These are phyloP conservation scores for Scopus umbretta DNA, from an alignment of 2,113 vertebrate genomes.

Conservation along the genomic window DNA sequence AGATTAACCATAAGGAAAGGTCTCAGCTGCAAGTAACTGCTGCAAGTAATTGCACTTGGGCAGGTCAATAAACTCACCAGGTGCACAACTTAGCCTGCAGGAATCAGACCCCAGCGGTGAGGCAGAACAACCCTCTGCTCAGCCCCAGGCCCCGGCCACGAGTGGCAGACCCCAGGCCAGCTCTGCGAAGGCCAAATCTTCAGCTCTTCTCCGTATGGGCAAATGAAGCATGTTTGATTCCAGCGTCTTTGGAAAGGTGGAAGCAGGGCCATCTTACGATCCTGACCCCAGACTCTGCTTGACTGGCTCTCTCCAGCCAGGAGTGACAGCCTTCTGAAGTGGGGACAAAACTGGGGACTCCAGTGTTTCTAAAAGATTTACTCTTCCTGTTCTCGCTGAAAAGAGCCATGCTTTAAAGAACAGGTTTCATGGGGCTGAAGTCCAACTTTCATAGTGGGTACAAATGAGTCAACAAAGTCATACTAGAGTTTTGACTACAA, in stretches of 20 bases:
- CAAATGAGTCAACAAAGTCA: not conserved
- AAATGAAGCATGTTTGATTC: not conserved
- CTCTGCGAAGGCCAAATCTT: not conserved
- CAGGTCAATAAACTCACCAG: not conserved
- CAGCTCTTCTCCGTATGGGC: not conserved
- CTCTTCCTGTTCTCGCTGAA: not conserved
- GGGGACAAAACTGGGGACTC: not conserved
- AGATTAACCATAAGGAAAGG: not conserved
- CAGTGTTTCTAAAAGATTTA: not conserved
- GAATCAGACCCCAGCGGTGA: not conserved
- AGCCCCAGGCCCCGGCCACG: not conserved
- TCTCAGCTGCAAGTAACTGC: not conserved
- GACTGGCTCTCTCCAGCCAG: not conserved
- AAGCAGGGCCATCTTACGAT: rapidly evolving
- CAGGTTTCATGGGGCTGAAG: not conserved
- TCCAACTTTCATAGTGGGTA: not conserved
- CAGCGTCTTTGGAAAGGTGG: not conserved
- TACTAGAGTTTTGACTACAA: not conserved
- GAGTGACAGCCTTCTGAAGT: not conserved
- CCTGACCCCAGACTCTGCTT: not conserved
- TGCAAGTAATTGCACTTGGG: not conserved
- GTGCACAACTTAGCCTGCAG: not conserved
- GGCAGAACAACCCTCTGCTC: not conserved
- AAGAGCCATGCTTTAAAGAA: rapidly evolving
- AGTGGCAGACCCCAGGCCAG: not conserved